Base-by-base conservation (phyloP, 2,888 invertebrate species). In the Trichogramma dendrolimi region DNA sequence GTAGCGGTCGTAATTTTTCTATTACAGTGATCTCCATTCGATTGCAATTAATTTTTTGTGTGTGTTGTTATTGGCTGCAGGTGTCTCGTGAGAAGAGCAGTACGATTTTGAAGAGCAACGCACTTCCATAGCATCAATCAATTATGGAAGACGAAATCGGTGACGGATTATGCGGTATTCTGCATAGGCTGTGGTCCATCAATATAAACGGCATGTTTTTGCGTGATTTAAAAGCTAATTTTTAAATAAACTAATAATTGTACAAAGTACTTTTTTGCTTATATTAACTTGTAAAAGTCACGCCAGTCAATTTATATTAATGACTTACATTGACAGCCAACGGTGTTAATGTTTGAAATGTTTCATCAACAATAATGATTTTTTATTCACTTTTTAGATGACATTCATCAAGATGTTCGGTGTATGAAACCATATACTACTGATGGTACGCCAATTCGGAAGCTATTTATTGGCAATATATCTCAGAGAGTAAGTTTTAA, bases 361-460 rank as follows among this genome's bases (percentile, higher is more conserved):
- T 27, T 27, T 27, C 27, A 27, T 27, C 27, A 27, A 27, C 27
- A 27, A 27, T 27, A 27, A 27, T 27, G 27, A 2, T 27, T 3
- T 27, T 2, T 2, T 27, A 27, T 10, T 44, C 14, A 40, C 11
- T 41, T 44, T 55, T 51, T 55, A 3, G 38, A 44, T 42, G 14
- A 40, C 10, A 4, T 41, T n/a, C 14, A 10, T 42, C 8, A 3
- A 11, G 11, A 4, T 14, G 6, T 14, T 38, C 38, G 7, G 39
- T 7, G 4, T 43, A 6, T 49, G 39, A 55, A 54, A 50, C 51
- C 67, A 71, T 79, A 77, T 73, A 85, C 83, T 44, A 81, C n/a
- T n/a, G n/a, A n/a, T 76, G 83, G 83, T 62, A 82, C 84, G 72
- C 84, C 84, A 14, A 84, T 85, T 68, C 79, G 84, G 71, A 85